Percentiles rank a stretch among this genome's conserved stretches.
Evolutionary conservation across 2,888 invertebrate species (phyloP).

Genomic region (Eretmocerus hayati): DNA sequence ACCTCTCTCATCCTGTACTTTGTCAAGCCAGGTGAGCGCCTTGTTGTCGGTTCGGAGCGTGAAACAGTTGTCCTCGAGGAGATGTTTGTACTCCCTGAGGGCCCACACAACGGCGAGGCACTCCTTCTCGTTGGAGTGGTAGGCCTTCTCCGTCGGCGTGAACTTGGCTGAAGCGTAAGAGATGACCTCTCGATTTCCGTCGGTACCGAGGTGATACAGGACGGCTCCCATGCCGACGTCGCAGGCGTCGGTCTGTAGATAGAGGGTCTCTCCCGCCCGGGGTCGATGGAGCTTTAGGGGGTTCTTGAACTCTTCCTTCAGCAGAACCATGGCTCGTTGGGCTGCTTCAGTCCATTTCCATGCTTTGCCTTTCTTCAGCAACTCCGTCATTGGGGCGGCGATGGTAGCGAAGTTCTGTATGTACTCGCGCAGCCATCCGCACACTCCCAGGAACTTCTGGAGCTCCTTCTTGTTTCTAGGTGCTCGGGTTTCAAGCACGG

Average conservation of each 20-base stretch:
- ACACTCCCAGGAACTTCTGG: constrained; percentile 4
- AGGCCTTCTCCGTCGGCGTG: constrained; percentile 5
- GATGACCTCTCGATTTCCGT: neutral
- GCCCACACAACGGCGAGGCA: constrained; percentile 15
- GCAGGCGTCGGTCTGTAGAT: constrained; percentile 14
- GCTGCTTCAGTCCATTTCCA: neutral
- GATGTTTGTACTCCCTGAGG: constrained; percentile 2
- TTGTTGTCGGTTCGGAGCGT: constrained; percentile 19
- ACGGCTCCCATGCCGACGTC: constrained; percentile 14
- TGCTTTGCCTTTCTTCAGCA: neutral
- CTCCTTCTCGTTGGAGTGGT: constrained; percentile 20
- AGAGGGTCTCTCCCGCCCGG: neutral
- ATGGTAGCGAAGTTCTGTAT: neutral
- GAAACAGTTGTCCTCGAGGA: constrained; percentile 14
- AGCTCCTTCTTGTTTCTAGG: constrained; percentile 5
- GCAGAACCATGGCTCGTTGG: neutral
- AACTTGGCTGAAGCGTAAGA: constrained; percentile 22
- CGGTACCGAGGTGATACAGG: constrained; percentile 5
- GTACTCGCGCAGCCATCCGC: constrained; percentile 16
- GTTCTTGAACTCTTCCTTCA: neutral
- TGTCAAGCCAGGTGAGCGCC: constrained; percentile 22
- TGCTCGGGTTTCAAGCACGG: neutral
- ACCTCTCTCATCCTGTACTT: constrained; percentile 14
- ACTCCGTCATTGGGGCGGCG: constrained; percentile 4
- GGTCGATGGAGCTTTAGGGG: constrained; percentile 2